Conservation (phyloP, 2,797 vertebrate species). For the Melanotaenia nigrans region DNA sequence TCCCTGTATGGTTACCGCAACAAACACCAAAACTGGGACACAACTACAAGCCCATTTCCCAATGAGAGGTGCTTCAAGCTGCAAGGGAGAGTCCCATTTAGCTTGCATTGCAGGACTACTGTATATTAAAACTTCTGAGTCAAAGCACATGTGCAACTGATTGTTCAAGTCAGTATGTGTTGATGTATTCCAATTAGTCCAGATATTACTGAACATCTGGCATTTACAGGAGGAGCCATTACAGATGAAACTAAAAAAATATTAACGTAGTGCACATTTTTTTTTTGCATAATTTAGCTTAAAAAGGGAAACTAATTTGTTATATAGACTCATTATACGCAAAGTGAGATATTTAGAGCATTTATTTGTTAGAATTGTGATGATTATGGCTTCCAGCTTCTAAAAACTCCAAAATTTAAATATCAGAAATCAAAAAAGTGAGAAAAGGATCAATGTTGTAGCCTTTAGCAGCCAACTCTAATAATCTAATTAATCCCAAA, state of each 20-base stretch:
- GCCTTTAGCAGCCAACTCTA: too few relatives aligned
- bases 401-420: too few relatives aligned
- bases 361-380: too few relatives aligned
- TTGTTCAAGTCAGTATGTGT: constrained; percentile 17
- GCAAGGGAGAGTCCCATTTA: neutral
- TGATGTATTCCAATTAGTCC: constrained; percentile 66
- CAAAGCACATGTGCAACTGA: constrained; percentile 8
- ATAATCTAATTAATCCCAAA: too few relatives aligned
- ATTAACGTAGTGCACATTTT: too few relatives aligned
- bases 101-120: constrained; percentile 17
- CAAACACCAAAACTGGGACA: constrained; percentile 9
- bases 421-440: too few relatives aligned
- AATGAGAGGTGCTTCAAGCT: neutral
- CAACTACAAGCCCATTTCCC: constrained; percentile 1
- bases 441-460: too few relatives aligned
- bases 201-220: constrained; percentile 69
- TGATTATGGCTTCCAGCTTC: too few relatives aligned
- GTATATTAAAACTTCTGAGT: constrained; percentile 23
- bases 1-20: constrained; percentile 23
- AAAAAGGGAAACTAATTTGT: too few relatives aligned
- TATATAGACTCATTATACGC: too few relatives aligned
- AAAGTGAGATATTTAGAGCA: too few relatives aligned
- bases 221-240: constrained; percentile 61
- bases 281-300: too few relatives aligned
- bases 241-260: constrained; percentile 1